Conservation (phyloP, 2,888 invertebrate genomes). For the Spatulosminthurus flaviceps region DNA sequence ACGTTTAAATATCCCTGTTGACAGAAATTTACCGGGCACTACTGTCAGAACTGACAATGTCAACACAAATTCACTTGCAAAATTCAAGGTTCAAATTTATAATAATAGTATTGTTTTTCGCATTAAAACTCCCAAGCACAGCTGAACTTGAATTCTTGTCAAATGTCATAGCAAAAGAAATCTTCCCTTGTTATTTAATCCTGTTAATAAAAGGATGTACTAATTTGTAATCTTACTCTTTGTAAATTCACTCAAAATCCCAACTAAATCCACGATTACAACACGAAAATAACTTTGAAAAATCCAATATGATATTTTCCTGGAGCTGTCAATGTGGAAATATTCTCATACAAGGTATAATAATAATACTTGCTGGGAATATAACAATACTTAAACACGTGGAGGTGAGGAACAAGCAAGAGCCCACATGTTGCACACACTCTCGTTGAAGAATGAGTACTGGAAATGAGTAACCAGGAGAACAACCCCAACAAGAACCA, state of each 20-base stretch:
- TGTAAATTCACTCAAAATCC: not conserved
- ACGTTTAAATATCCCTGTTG: no score
- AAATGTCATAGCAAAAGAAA: no score
- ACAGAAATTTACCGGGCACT: no score
- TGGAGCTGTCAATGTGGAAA: not conserved
- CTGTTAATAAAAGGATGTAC: no score
- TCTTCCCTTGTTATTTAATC: no score
- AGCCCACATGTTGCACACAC: conserved; percentile 62
- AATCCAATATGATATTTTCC: not conserved
- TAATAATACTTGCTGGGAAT: not conserved
- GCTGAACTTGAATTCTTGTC: not conserved
- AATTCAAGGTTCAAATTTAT: no score
- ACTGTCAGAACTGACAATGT: not conserved
- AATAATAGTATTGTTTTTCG: not conserved
- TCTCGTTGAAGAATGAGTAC: conserved; percentile 55
- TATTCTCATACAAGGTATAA: not conserved
- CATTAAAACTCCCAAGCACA: not conserved
- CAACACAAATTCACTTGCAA: not conserved
- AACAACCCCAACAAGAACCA: not conserved
- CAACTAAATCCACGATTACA: not conserved
- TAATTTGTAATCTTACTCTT: no score
- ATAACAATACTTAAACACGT: conserved; percentile 47
- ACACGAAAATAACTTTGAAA: not conserved
- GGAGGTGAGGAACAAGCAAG: conserved; percentile 41
- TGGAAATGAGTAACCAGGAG: conserved; percentile 46